Evolutionary conservation across 2,797 vertebrate species (phyloP), one percentile per base, ranked within the genome.

Genomic region (Amniataba percoides): DNA sequence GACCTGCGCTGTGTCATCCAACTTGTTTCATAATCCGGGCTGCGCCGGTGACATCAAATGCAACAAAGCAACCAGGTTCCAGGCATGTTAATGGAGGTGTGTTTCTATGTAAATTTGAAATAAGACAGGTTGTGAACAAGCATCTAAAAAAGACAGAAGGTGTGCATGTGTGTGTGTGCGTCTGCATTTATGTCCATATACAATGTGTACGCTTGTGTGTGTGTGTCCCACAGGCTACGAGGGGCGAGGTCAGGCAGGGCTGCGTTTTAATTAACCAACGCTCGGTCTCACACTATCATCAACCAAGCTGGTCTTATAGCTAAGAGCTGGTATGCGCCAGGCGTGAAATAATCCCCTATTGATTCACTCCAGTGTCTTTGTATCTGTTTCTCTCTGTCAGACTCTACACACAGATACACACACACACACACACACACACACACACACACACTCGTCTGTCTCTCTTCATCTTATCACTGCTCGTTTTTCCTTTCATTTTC

Each of bases 181-280:
- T 19, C 9, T 11, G 11, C 16, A 12, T 56, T 16, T n/a, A 7
- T 46, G 48, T 70, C 1, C 31, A 7, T 16, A n/a, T 23, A 5
- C 14, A 39, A 46, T 57, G 46, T 48, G 48, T 74, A 40, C 58
- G 34, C 12, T 21, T 36, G 61, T 59, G 15, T 58, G 48, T 64
- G 36, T 66, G 58, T 25, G 4, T 57, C 19, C 36, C 36, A 45
- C 21, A 60, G 19, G 39, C 79, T 77, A 36, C n/a, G 69, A 48
- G 49, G 57, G 53, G 75, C 64, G 80, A 82, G 81, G 85, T 85
- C 82, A 84, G 71, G 49, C 25, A 71, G 42, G 48, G 40, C 78
- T 46, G 69, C 21, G 9, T 84, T 86, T 88, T 87, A 84, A 92
- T 88, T 86, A 89, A 89, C 62, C 43, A 64, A 39, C 9, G 10